phyloP scores from a whole-genome alignment of 2,888 invertebrate species.

The Eumerus sabulonum region DNA sequence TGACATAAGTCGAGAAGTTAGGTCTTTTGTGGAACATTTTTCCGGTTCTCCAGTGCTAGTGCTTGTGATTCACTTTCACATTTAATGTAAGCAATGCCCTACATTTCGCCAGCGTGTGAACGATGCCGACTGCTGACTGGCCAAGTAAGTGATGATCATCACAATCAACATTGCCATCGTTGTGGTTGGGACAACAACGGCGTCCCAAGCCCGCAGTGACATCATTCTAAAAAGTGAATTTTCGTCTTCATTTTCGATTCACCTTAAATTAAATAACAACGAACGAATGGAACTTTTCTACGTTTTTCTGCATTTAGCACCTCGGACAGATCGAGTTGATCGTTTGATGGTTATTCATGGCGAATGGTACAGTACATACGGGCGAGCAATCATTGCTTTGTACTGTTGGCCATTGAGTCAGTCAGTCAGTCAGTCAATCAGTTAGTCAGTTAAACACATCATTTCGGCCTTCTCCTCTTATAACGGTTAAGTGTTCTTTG shows the following conservation, averaged over 20 bases:
- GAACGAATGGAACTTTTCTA: slow-evolving; percentile 36
- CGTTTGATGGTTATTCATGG: not conserved
- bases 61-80: slow-evolving; percentile 66
- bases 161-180: slow-evolving; percentile 31
- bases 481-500: not conserved
- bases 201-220: slow-evolving; percentile 49
- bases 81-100: slow-evolving; percentile 67
- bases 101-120: slow-evolving; percentile 59
- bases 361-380: not conserved
- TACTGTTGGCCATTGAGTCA: not conserved
- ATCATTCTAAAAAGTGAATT: slow-evolving; percentile 68
- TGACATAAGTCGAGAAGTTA: slow-evolving; percentile 57
- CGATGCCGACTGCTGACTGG: slow-evolving; percentile 50
- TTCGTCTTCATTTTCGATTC: slow-evolving; percentile 67
- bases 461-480: too few species aligned
- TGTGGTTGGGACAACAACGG: not conserved
- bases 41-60: slow-evolving; percentile 48
- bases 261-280: slow-evolving; percentile 70
- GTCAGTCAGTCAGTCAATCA: too few species aligned
- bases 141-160: too few species aligned
- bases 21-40: slow-evolving; percentile 58
- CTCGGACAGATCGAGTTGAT: slow-evolving; percentile 35
- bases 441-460: too few species aligned
- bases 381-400: not conserved
- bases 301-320: slow-evolving; percentile 50